phyloP scores from a whole-genome alignment of 2,888 invertebrate genomes.

The Gryllus longicercus region DNA sequence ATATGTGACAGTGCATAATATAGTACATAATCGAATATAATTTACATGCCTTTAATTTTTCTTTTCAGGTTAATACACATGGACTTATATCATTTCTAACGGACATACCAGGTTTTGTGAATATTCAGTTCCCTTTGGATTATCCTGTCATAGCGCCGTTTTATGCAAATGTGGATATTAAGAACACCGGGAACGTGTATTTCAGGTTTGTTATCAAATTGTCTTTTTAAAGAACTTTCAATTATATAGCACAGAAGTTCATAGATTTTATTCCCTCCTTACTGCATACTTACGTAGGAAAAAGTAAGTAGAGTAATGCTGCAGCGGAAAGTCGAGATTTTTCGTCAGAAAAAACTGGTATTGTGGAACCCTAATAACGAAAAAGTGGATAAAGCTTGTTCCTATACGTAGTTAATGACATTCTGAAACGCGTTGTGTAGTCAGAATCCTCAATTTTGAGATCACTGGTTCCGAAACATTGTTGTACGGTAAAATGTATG shows the following conservation, averaged over 20 bases:
- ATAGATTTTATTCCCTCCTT: not conserved
- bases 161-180: conserved; percentile 86
- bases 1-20: too few species aligned
- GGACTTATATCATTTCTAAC: conserved; percentile 85
- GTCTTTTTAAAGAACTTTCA: not conserved
- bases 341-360: too few species aligned
- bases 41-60: not conserved
- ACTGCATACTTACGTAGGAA: not conserved
- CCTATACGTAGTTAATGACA: too few species aligned
- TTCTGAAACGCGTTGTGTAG: too few species aligned
- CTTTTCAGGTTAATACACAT: conserved; percentile 77
- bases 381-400: too few species aligned
- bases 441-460: too few species aligned
- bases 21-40: too few species aligned
- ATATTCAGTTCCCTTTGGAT: conserved; percentile 83
- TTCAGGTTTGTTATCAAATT: conserved; percentile 51
- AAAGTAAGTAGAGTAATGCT: too few species aligned
- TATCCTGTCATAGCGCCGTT: conserved; percentile 87
- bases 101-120: conserved; percentile 81
- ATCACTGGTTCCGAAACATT: too few species aligned
- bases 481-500: too few species aligned
- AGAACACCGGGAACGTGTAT: conserved; percentile 66
- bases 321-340: too few species aligned
- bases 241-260: not conserved
- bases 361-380: too few species aligned